Evolutionary conservation across 37 sponge, comb jelly and placozoan species (phyloP), one percentile per base, ranked within the genome.

Genomic region (Oopsacas minuta): DNA sequence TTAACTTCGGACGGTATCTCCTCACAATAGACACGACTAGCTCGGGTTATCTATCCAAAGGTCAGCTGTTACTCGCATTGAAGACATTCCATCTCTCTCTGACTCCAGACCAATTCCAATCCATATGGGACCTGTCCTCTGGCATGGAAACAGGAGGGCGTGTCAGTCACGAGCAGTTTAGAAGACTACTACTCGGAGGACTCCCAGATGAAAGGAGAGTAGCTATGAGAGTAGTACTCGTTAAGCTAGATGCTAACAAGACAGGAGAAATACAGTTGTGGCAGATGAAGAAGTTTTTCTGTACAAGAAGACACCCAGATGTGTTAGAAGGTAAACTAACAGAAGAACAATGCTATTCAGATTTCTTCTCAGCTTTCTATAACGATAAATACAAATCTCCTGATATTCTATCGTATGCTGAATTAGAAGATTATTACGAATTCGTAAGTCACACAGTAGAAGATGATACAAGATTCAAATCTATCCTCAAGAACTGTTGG

Each of bases 281-380:
- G 75, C 75, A 61, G 75, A 61, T 61, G 75, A 61, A 61, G 75
- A 61, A 61, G 75, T 61, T 61, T 34, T 61, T 61, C 75, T 25
- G 28, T n/a, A 3, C 75, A 5, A 61, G 75, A 12, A 25, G 75
- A n/a, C 75, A 61, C 75, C 75, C 75, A 25, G 75, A 61, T 61
- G 75, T 61, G 32, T 61, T 61, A 12, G 75, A n/a, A 5, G 75
- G 75, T 25, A 61, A 61, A 12, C 75, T 61, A 5, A 61, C 75
- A 32, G 75, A 61, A n/a, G 75, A 61, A 12, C 28, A 61, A 12
- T 61, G 75, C 75, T 61, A 61, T 34, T 61, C 75, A 5, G 75
- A 61, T 5, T 61, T 61, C 75, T 61, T 61, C 75, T 61, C 75
- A 12, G 75, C 75, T 12, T 61, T 61, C 75, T 7, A 10, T 34